A percentile compares a stretch with the other conserved stretches of the same genome.
phyloP scores from a whole-genome alignment of 2,113 vertebrate genomes.

The Periophthalmus modestus region DNA sequence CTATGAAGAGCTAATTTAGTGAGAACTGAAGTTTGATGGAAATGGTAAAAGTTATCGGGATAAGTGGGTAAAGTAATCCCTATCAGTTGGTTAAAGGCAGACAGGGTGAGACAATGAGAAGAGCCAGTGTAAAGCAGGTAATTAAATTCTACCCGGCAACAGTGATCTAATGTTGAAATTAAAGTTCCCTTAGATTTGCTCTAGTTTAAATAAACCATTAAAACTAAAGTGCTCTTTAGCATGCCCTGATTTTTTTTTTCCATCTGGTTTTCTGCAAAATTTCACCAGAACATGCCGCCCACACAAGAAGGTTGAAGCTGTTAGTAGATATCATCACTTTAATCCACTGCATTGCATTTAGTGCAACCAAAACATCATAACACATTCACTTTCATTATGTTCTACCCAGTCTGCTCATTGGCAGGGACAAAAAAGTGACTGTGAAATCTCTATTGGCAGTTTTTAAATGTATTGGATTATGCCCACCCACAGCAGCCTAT shows the following conservation, averaged over 20 bases:
- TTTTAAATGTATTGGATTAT: too few relatives aligned
- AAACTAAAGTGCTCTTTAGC: neutral
- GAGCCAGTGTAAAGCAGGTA: slow-evolving; percentile 9
- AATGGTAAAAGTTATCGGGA: slow-evolving; percentile 53
- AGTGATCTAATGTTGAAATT: slow-evolving; percentile 5
- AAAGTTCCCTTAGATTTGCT: neutral
- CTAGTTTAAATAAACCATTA: neutral
- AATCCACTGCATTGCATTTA: too few relatives aligned
- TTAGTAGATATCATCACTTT: too few relatives aligned
- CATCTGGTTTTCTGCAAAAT: neutral
- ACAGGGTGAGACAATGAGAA: neutral
- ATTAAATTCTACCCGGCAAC: slow-evolving; percentile 35
- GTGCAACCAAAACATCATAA: too few relatives aligned
- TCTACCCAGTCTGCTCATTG: too few relatives aligned
- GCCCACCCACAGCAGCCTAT: too few relatives aligned
- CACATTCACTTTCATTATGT: too few relatives aligned
- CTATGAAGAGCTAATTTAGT: neutral
- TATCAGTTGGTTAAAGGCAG: slow-evolving; percentile 33
- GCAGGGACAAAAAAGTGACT: too few relatives aligned
- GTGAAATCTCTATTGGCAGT: too few relatives aligned
- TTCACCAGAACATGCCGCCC: too few relatives aligned
- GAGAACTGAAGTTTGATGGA: neutral
- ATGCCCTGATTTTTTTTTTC: neutral
- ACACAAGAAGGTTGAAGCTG: too few relatives aligned
- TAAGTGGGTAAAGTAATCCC: slow-evolving; percentile 48